Percentiles rank a stretch among this genome's conserved stretches.
Evolutionary conservation across 2,888 invertebrate genomes (phyloP).

Genomic region (Microplitis deprimator): DNA sequence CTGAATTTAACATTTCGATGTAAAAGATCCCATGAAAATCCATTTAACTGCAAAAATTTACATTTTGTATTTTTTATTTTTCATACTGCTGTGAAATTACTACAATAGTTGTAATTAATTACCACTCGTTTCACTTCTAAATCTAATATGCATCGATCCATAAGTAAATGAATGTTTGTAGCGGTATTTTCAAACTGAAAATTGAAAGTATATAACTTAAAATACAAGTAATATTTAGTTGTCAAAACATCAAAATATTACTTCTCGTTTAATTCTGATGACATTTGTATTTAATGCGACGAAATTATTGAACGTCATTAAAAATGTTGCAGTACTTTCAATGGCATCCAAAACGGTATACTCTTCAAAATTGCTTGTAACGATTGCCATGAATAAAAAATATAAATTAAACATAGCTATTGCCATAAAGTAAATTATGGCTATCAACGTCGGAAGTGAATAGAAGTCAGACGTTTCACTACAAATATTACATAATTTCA

Average conservation of each 20-base stretch:
- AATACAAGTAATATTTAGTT: background rate
- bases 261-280: background rate
- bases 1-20: background rate
- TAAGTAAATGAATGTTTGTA: background rate
- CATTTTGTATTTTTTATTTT: background rate
- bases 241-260: background rate
- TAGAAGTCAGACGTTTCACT: background rate
- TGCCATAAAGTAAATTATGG: background rate
- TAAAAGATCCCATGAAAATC: background rate
- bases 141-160: background rate
- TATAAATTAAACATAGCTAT: background rate
- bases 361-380: background rate
- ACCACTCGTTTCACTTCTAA: background rate
- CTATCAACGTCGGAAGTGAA: background rate
- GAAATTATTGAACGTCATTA: background rate
- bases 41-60: background rate
- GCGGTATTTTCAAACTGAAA: background rate
- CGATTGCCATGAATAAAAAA: background rate
- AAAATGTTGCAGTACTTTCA: background rate
- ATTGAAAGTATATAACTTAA: background rate
- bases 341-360: background rate
- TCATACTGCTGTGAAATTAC: background rate
- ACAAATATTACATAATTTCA: background rate
- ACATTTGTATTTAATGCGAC: background rate
- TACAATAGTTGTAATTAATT: background rate